These are phyloP conservation scores for Abramis brama DNA, from an alignment of 2,113 vertebrate genomes.

Conservation along the genomic window DNA sequence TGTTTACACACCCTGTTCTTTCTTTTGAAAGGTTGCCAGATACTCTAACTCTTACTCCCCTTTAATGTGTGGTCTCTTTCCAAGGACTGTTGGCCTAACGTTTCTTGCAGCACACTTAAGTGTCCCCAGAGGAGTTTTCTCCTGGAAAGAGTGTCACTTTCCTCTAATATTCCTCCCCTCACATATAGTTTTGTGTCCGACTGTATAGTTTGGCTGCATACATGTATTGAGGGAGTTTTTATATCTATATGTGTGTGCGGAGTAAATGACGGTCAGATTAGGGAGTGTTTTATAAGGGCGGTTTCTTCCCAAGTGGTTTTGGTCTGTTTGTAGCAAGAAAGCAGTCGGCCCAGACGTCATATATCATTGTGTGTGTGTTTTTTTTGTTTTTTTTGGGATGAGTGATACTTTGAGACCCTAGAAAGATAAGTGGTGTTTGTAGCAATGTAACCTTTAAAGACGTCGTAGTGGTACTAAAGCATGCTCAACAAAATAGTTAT, in stretches of 20 bases:
- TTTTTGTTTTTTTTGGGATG: neutral
- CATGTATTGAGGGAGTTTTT: neutral
- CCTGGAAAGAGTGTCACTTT: constrained; percentile 47
- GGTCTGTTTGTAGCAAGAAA: constrained; percentile 1
- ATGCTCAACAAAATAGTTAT: neutral
- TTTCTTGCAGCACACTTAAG: constrained; percentile 26
- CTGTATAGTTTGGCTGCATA: constrained; percentile 38
- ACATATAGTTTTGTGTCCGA: constrained; percentile 11
- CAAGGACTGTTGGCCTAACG: constrained; percentile 14
- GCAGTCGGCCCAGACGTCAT: neutral
- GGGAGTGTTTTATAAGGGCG: neutral
- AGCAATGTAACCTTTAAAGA: neutral
- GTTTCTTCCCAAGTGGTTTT: constrained; percentile 1
- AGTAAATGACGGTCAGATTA: neutral
- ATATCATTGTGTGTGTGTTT: constrained; percentile 34
- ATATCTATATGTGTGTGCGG: neutral
- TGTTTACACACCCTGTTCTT: constrained; percentile 20
- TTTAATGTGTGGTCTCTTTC: constrained; percentile 29
- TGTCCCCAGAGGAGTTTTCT: constrained; percentile 34
- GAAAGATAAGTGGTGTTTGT: constrained; percentile 9
- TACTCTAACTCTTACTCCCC: neutral
- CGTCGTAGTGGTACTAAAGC: neutral
- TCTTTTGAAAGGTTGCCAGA: constrained; percentile 32
- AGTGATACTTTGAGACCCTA: neutral
- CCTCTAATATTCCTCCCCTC: constrained; percentile 1